phyloP scores from a whole-genome alignment of 2,888 invertebrate genomes.

The Caenorhabditis wallacei region DNA sequence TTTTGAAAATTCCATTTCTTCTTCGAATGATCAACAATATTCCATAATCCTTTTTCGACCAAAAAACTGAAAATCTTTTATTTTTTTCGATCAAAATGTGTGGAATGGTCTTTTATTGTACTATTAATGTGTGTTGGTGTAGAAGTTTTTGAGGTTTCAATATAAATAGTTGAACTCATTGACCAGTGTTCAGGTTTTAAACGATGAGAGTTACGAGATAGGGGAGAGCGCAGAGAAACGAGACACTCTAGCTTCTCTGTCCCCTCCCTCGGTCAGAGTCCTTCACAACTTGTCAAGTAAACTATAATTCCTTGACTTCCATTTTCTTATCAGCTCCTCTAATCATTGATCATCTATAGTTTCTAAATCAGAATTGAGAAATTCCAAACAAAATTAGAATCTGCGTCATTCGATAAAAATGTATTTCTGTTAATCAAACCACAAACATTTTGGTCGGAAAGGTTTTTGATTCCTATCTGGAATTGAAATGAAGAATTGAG shows the following conservation, averaged over 20 bases:
- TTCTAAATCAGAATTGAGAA: too few species aligned
- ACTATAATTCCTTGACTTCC: too few species aligned
- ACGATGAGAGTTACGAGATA: neutral
- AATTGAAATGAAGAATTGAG: neutral
- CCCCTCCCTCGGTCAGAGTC: neutral
- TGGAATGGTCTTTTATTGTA: neutral
- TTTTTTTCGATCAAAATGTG: conserved; percentile 6
- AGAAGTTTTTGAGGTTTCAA: neutral
- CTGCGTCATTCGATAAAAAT: neutral
- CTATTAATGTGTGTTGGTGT: neutral
- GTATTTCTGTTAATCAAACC: neutral
- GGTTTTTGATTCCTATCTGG: conserved; percentile 6
- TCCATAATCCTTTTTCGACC: neutral
- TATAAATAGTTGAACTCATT: neutral
- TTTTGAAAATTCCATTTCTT: neutral
- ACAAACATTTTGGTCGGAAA: conserved; percentile 5
- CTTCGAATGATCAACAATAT: conserved; percentile 29
- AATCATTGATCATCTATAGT: too few species aligned
- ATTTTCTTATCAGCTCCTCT: too few species aligned
- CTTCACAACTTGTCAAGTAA: too few species aligned
- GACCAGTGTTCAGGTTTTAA: neutral
- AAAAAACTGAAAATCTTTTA: neutral
- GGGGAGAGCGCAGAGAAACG: conserved; percentile 13
- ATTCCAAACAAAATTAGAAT: neutral
- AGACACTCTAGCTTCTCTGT: conserved; percentile 13